Base-by-base conservation (phyloP, 2,797 vertebrate species). In the Spatula clypeata region DNA sequence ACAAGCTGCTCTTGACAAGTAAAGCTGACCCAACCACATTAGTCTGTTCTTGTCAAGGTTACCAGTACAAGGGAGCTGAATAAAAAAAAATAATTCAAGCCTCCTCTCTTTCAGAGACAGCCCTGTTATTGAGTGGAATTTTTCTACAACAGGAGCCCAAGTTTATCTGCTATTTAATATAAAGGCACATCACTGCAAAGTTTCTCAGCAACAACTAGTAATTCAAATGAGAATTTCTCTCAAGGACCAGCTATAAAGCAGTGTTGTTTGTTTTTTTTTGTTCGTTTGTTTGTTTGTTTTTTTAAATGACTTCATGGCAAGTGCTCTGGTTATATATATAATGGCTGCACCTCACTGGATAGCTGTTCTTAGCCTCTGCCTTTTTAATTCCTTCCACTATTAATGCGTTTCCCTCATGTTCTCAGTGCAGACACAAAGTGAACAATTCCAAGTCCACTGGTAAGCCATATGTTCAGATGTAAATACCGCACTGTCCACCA, bases 181-280 rank as follows among this genome's bases (percentile, higher is more conserved):
- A 55, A 71, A 87, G 70, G 1, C 20, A 17, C 6, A 14, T 69
- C 54, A 23, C 49, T 83, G 21, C 51, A 45, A 87, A 87, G 57
- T 29, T 62, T 47, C 34, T 60, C 45, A 21, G 58, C 38, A 61
- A 76, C 26, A 29, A 29, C 44, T 38, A 49, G 58, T 72, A 74
- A 89, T 92, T 91, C 11, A 23, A 87, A 90, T 65, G 12, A 89
- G 11, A 16, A 38, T 77, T 93, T 94, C 31, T 80, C 29, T 76
- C 0, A 0, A 89, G 36, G 32, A 55, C 17, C 20, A 53, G 42
- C 45, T 77, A 34, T 75, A 86, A 67, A 90, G 47, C 16, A 62
- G 29, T 69, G 44, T 14, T 3, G 20, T 62, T 82, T 85, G 17
- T 10, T 44, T 19, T 18, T 44, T 18, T 42, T 44, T 21, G 4